Percentiles rank a stretch among this genome's conserved stretches.
phyloP scores from a whole-genome alignment of 2,888 invertebrate genomes.

The Agrochola macilenta region DNA sequence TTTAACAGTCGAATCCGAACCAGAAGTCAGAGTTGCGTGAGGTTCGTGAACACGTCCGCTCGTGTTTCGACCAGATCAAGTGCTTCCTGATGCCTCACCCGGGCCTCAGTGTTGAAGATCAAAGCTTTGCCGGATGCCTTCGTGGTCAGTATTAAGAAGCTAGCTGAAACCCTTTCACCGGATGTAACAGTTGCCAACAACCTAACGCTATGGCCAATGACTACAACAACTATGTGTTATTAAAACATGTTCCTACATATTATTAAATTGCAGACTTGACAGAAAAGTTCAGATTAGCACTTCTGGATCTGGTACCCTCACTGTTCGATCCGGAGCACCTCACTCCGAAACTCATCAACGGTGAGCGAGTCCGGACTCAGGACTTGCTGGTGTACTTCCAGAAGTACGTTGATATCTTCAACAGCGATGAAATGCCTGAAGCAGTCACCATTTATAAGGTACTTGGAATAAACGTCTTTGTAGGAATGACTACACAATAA shows the following conservation, averaged over 20 bases:
- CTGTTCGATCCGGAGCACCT: constrained; percentile 96
- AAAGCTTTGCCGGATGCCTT: constrained; percentile 97
- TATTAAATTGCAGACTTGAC: constrained; percentile 94
- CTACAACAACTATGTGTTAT: background rate
- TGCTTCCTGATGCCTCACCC: constrained; percentile 99
- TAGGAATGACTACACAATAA: too few species aligned
- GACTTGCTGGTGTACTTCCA: constrained; percentile 98
- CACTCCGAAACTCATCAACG: constrained; percentile 97
- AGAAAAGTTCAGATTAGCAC: constrained; percentile 95
- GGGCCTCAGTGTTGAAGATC: constrained; percentile 97
- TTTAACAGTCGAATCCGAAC: constrained; percentile 92
- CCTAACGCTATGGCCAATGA: background rate
- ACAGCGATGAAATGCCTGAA: constrained; percentile 98
- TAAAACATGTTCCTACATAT: background rate
- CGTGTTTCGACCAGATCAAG: constrained; percentile 97
- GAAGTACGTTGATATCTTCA: constrained; percentile 99
- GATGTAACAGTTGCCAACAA: background rate
- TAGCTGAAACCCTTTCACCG: background rate
- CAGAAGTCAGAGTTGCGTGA: constrained; percentile 98
- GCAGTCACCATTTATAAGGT: constrained; percentile 98
- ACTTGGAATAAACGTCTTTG: background rate
- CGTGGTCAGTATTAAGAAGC: constrained; percentile 81
- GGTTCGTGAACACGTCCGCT: constrained; percentile 96
- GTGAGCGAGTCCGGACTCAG: constrained; percentile 96
- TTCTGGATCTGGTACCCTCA: constrained; percentile 95